phyloP scores from a whole-genome alignment of 1,140 invertebrate genomes.

The Pinna nobilis region DNA sequence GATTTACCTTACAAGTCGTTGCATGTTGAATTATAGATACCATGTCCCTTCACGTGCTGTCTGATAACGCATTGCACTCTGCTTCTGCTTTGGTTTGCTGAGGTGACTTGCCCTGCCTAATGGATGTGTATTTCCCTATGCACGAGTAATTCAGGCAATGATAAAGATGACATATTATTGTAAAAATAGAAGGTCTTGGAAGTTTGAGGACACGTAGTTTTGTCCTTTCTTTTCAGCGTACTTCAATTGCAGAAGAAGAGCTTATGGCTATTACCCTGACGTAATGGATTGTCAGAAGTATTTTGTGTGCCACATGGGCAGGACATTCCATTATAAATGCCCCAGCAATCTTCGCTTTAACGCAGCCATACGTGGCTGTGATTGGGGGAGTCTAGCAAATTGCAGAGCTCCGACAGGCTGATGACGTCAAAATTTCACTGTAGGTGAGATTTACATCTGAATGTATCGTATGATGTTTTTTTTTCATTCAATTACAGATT shows the following conservation, averaged over 20 bases:
- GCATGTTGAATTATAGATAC: too few species aligned
- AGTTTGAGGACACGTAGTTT: background rate
- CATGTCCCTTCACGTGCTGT: too few species aligned
- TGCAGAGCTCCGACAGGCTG: background rate
- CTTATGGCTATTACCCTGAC: constrained; percentile 34
- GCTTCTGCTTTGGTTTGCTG: background rate
- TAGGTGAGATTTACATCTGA: too few species aligned
- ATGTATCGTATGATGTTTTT: too few species aligned
- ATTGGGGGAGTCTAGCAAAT: constrained; percentile 32
- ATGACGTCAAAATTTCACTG: too few species aligned
- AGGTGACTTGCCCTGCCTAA: background rate
- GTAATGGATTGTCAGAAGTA: constrained; percentile 38
- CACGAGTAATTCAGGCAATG: background rate
- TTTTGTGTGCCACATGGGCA: constrained; percentile 34
- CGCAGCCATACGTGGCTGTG: constrained; percentile 35
- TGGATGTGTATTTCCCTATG: background rate
- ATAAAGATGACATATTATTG: background rate
- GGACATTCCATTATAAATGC: constrained; percentile 40
- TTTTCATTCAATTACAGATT: too few species aligned
- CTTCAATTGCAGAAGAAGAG: constrained; percentile 31
- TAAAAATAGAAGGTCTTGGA: background rate
- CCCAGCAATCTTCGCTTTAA: constrained; percentile 42
- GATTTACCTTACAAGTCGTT: too few species aligned
- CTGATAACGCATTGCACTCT: background rate
- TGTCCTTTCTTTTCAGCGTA: constrained; percentile 24